These are phyloP conservation scores for Phortica variegata DNA, from an alignment of 1,140 invertebrate species.

Conservation along the genomic window DNA sequence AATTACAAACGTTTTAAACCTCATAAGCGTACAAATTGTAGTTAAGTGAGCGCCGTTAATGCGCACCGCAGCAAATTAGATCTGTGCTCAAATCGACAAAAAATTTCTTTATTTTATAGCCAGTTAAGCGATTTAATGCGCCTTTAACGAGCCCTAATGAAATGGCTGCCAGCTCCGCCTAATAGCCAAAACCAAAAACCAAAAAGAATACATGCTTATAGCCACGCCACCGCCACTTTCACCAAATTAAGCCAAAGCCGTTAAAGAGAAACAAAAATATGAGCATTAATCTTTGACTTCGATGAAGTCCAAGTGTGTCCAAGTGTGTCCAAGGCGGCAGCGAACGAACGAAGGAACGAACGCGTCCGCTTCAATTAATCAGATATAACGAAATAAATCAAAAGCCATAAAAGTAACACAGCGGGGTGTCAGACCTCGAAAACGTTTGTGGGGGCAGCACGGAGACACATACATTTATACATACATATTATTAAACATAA, in stretches of 20 bases:
- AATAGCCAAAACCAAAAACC: background rate
- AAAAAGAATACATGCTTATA: background rate
- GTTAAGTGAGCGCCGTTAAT: too few relatives aligned
- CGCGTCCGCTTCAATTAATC: conserved; percentile 50
- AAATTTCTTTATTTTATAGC: conserved; percentile 44
- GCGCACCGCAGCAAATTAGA: too few relatives aligned
- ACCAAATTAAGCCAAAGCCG: conserved; percentile 21
- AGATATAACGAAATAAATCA: conserved; percentile 48
- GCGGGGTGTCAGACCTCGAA: conserved; percentile 19
- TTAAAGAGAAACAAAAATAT: too few relatives aligned
- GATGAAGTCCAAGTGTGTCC: too few relatives aligned
- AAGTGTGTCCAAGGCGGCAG: too few relatives aligned
- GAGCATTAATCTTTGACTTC: too few relatives aligned
- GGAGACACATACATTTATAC: conserved; percentile 34
- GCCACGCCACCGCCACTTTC: conserved; percentile 26
- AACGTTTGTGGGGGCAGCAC: too few relatives aligned
- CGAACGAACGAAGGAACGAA: too few relatives aligned
- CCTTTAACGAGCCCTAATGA: conserved; percentile 46
- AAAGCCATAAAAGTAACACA: conserved; percentile 50
- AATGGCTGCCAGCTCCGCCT: conserved; percentile 1
- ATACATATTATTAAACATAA: too few relatives aligned
- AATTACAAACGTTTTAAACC: too few relatives aligned
- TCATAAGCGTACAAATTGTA: too few relatives aligned
- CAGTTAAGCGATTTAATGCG: background rate
- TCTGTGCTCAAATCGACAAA: conserved; percentile 48